Percentiles rank a stretch among this genome's conserved stretches.
Evolutionary conservation across 1,140 invertebrate species (phyloP).

Genomic region (Lasioglossum baleicum): DNA sequence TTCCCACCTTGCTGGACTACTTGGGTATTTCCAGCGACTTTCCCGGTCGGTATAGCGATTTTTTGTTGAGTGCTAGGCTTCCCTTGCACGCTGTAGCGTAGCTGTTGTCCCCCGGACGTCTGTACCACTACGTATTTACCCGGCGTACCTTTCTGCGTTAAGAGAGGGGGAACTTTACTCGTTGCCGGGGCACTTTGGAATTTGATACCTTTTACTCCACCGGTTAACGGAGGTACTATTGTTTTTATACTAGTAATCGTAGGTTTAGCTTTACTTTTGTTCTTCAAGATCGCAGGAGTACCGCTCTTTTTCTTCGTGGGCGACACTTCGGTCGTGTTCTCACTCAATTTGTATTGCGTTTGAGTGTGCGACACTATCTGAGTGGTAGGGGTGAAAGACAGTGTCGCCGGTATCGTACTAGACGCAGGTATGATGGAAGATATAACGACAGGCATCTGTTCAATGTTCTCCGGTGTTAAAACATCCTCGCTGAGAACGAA

Average conservation of each 20-base stretch:
- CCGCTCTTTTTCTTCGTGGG: slow-evolving; percentile 73
- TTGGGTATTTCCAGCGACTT: slow-evolving; percentile 69
- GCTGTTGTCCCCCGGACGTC: slow-evolving; percentile 73
- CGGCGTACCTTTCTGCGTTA: slow-evolving; percentile 72
- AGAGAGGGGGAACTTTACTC: slow-evolving; percentile 58
- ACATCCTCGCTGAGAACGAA: slow-evolving; percentile 86
- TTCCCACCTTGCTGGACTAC: slow-evolving; percentile 74
- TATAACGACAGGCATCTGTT: slow-evolving; percentile 85
- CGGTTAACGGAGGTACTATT: slow-evolving; percentile 70
- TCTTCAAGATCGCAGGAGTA: slow-evolving; percentile 74
- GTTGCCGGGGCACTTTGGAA: slow-evolving; percentile 63
- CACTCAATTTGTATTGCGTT: slow-evolving; percentile 52
- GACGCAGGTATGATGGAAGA: slow-evolving; percentile 79
- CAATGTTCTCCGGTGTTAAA: slow-evolving; percentile 82
- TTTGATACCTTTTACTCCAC: slow-evolving; percentile 70
- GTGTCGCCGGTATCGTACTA: slow-evolving; percentile 44
- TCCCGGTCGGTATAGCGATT: slow-evolving; percentile 63
- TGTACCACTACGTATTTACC: slow-evolving; percentile 84
- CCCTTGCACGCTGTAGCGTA: slow-evolving; percentile 72
- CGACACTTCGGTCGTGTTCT: slow-evolving; percentile 45
- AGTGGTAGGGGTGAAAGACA: slow-evolving; percentile 59
- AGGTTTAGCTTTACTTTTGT: slow-evolving; percentile 74
- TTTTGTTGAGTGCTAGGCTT: slow-evolving; percentile 67
- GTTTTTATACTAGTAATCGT: slow-evolving; percentile 76
- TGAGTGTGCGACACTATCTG: slow-evolving; percentile 62